phyloP scores from a whole-genome alignment of 2,888 invertebrate genomes.

The Polyploca ridens region DNA sequence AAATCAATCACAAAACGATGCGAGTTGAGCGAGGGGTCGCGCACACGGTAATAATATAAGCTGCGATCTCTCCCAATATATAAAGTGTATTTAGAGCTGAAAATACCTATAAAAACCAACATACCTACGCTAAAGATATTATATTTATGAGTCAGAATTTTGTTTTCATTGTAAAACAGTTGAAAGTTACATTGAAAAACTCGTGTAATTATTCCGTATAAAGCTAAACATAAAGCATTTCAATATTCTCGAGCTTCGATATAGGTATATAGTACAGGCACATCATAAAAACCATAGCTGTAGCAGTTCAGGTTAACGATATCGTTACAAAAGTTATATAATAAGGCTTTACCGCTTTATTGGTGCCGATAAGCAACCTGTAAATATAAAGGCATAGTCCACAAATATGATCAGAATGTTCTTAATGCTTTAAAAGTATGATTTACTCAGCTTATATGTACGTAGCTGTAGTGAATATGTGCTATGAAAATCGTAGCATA shows the following conservation, averaged over 20 bases:
- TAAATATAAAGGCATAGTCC: neutral
- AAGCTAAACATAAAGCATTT: neutral
- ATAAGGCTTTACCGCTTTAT: conserved; percentile 3
- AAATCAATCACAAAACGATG: conserved; percentile 44
- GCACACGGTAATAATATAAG: neutral
- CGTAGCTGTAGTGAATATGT: too few relatives aligned
- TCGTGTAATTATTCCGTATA: too few relatives aligned
- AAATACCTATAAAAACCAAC: neutral
- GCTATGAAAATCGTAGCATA: too few relatives aligned
- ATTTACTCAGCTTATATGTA: too few relatives aligned
- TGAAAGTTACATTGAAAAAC: too few relatives aligned
- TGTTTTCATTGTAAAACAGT: too few relatives aligned
- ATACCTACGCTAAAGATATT: too few relatives aligned
- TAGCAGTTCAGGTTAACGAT: conserved; percentile 8
- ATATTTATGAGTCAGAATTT: too few relatives aligned
- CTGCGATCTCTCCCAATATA: neutral
- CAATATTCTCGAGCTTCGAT: neutral
- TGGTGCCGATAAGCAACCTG: conserved; percentile 5
- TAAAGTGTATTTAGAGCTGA: neutral
- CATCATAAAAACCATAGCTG: conserved; percentile 6
- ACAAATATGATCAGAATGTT: neutral
- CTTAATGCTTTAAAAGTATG: neutral
- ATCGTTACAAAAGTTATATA: conserved; percentile 7
- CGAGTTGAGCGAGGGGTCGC: conserved; percentile 16
- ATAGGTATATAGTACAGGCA: neutral